Conservation (phyloP, 2,113 vertebrate species). For the Cygnus atratus region DNA sequence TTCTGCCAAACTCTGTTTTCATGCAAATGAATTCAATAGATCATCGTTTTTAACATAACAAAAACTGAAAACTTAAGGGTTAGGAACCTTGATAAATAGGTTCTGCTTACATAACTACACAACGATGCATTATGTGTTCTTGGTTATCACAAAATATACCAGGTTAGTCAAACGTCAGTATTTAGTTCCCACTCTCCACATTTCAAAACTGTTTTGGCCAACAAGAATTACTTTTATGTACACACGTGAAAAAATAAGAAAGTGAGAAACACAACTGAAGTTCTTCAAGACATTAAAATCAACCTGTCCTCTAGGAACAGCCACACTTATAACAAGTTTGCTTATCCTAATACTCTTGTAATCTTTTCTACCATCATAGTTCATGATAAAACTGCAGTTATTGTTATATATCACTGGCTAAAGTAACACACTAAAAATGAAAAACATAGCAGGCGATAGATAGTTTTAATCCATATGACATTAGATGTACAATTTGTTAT, state of each 20-base stretch:
- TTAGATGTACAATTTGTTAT: neutral
- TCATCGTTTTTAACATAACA: neutral
- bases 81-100: neutral
- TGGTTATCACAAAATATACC: neutral
- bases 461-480: neutral
- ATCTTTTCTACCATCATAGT: neutral
- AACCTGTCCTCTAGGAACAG: neutral
- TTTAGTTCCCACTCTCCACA: neutral
- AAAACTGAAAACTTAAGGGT: neutral
- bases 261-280: neutral
- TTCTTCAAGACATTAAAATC: neutral
- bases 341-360: neutral
- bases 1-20: neutral
- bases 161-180: neutral
- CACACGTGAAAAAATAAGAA: neutral
- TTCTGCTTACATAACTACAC: constrained; percentile 4
- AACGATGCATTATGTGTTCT: neutral
- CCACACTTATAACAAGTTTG: neutral
- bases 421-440: neutral
- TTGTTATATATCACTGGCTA: neutral
- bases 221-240: neutral
- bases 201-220: neutral
- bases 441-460: neutral
- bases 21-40: neutral
- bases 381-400: neutral